phyloP scores from a whole-genome alignment of 2,797 vertebrate genomes.

The Cichlasoma orientale region DNA sequence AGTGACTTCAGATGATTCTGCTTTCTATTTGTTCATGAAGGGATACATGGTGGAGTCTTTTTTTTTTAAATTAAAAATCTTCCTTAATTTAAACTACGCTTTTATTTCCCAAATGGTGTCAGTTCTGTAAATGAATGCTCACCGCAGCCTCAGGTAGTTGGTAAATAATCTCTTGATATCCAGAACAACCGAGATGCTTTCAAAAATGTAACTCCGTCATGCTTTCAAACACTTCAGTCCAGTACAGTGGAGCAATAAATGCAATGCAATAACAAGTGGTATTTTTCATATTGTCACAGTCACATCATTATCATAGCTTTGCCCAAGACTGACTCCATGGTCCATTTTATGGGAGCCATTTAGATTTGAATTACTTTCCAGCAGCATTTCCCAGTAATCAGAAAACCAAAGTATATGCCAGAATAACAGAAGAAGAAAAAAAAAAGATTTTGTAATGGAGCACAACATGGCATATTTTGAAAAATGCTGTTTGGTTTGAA shows the following conservation, averaged over 20 bases:
- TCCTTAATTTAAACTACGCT: not conserved
- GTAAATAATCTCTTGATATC: not conserved
- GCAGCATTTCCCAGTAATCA: conserved; percentile 41
- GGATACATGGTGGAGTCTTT: not conserved
- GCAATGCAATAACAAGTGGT: not conserved
- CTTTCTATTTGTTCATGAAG: not conserved
- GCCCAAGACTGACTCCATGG: conserved; percentile 14
- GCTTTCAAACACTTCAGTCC: not conserved
- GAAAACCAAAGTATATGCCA: conserved; percentile 34
- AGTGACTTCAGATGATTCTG: conserved; percentile 20
- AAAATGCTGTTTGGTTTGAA: conserved; percentile 71
- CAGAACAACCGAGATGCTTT: conserved; percentile 3
- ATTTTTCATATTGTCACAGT: conserved; percentile 24
- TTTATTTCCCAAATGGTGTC: not conserved
- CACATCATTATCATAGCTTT: conserved; percentile 25
- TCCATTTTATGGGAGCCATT: conserved; percentile 39
- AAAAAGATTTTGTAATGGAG: conserved; percentile 43
- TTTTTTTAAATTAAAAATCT: not conserved
- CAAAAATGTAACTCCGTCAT: not conserved
- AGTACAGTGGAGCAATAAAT: conserved; percentile 16
- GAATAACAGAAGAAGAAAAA: conserved; percentile 19
- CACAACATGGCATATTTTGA: conserved; percentile 60
- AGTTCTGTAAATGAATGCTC: not conserved
- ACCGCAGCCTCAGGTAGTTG: not conserved
- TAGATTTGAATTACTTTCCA: conserved; percentile 40